A percentile compares a stretch with the other conserved stretches of the same genome.
These are phyloP conservation scores for Peucedramus taeniatus DNA, from an alignment of 2,113 vertebrate genomes.

Conservation along the genomic window DNA sequence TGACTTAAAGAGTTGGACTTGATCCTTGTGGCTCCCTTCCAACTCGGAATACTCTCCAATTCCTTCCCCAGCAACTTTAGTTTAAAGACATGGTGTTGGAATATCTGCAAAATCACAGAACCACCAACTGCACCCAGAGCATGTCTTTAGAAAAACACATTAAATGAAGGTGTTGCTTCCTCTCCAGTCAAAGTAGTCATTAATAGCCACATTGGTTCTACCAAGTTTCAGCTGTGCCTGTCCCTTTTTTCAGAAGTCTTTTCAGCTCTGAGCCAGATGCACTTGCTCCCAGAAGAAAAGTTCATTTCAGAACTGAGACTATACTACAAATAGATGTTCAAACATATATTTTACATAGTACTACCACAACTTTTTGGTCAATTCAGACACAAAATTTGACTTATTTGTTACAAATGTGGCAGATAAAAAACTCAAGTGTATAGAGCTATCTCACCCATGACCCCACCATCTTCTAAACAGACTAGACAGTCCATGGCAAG, in stretches of 20 bases:
- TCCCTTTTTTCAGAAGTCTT: neutral
- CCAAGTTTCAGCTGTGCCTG: neutral
- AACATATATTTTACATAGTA: neutral
- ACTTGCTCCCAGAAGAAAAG: neutral
- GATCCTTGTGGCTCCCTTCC: neutral
- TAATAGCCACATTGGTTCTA: neutral
- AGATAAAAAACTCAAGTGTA: neutral
- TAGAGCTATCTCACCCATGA: neutral
- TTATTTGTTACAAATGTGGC: neutral
- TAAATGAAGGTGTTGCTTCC: neutral
- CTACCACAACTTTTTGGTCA: neutral
- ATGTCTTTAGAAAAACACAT: neutral
- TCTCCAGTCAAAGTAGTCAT: neutral
- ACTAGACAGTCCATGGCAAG: neutral
- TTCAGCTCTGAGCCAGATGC: neutral
- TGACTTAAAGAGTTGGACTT: neutral
- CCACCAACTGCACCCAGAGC: neutral
- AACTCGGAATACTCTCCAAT: neutral
- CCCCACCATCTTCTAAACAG: neutral
- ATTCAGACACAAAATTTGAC: neutral
- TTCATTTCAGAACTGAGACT: neutral
- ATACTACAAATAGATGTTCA: neutral
- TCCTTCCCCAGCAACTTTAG: neutral
- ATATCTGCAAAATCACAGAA: neutral
- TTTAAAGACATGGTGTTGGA: neutral